A percentile compares a stretch with the other conserved stretches of the same genome.
Evolutionary conservation across 2,797 vertebrate species (phyloP).

Genomic region (Arnoldichthys spilopterus): DNA sequence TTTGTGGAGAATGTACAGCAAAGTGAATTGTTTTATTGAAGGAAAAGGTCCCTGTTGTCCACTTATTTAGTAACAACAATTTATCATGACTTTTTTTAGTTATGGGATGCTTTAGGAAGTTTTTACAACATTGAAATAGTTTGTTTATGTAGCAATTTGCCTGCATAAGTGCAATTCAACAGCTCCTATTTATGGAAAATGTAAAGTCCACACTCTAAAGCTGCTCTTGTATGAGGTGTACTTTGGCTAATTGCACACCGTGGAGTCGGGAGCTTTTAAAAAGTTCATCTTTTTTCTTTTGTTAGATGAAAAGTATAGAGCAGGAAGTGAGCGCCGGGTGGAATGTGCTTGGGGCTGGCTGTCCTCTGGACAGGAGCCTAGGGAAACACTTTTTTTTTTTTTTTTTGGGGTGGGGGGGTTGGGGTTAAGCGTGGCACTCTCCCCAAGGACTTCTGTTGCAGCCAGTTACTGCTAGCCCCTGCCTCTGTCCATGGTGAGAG

Average conservation of each 20-base stretch:
- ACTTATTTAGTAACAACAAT: neutral
- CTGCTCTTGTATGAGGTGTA: slow-evolving; percentile 21
- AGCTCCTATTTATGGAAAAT: slow-evolving; percentile 17
- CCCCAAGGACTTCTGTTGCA: slow-evolving; percentile 40
- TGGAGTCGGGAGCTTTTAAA: slow-evolving; percentile 31
- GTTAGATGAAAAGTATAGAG: slow-evolving; percentile 49
- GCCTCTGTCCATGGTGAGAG: slow-evolving; percentile 24
- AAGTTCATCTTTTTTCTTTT: slow-evolving; percentile 52
- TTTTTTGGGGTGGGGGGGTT: too few relatives aligned
- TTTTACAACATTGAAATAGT: neutral
- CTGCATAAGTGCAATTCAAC: neutral
- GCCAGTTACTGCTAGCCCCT: slow-evolving; percentile 8
- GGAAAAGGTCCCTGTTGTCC: neutral
- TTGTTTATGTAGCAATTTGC: slow-evolving; percentile 11
- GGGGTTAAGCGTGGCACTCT: slow-evolving; percentile 54
- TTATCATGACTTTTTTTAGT: neutral
- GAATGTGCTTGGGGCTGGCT: slow-evolving; percentile 53
- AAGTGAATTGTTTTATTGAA: neutral
- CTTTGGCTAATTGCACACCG: slow-evolving; percentile 17
- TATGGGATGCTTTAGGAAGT: neutral
- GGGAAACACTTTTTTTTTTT: slow-evolving; percentile 55
- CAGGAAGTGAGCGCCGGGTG: slow-evolving; percentile 51
- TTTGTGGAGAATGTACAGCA: slow-evolving; percentile 1
- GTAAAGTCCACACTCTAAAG: slow-evolving; percentile 21
- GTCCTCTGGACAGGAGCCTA: slow-evolving; percentile 59